Evolutionary conservation across 2,888 invertebrate genomes (phyloP).

Genomic region (Ectemnius lituratus): DNA sequence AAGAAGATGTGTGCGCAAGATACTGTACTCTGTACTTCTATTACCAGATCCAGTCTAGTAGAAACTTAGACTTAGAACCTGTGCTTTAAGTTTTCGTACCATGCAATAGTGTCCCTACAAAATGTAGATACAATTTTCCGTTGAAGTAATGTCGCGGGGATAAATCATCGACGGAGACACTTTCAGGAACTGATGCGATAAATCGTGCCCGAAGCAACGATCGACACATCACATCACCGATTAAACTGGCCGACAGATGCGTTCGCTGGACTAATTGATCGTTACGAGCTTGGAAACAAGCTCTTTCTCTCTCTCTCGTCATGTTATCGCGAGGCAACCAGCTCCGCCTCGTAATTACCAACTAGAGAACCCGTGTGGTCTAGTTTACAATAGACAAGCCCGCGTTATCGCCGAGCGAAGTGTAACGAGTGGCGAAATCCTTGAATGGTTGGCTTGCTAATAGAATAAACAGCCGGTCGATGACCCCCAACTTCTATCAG

Average conservation of each 20-base stretch:
- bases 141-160: neutral
- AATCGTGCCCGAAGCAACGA: neutral
- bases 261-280: slow-evolving; percentile 1
- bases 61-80: too few relatives aligned
- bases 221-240: too few relatives aligned
- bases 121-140: too few relatives aligned
- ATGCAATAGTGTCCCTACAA: too few relatives aligned
- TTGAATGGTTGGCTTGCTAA: slow-evolving; percentile 23
- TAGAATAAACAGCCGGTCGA: slow-evolving; percentile 40
- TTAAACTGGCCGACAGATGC: neutral
- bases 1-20: too few relatives aligned
- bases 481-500: slow-evolving; percentile 41
- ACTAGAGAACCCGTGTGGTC: slow-evolving; percentile 18
- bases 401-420: slow-evolving; percentile 27
- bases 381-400: slow-evolving; percentile 29
- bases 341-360: neutral
- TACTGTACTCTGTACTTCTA: too few relatives aligned
- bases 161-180: neutral
- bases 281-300: neutral
- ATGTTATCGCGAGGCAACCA: too few relatives aligned
- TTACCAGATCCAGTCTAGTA: too few relatives aligned
- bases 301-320: neutral
- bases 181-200: neutral
- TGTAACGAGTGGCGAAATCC: slow-evolving; percentile 22
- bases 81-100: too few relatives aligned